A percentile compares a stretch with the other conserved stretches of the same genome.
phyloP scores from a whole-genome alignment of 2,797 vertebrate genomes.

The Dicrostonyx torquatus region DNA sequence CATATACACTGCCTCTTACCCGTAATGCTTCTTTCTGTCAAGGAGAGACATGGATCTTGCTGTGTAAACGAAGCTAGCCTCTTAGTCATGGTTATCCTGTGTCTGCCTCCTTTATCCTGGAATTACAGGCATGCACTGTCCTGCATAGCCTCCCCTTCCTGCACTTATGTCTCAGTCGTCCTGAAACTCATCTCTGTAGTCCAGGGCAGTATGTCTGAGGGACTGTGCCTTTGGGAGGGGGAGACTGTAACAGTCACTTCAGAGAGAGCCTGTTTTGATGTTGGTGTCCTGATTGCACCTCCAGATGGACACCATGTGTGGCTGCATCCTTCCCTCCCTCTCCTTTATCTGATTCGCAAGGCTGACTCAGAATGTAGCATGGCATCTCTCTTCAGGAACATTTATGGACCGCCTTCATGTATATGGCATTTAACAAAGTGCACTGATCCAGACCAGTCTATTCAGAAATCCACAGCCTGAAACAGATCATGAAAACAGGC shows the following conservation, averaged over 20 bases:
- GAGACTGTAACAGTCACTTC: slow-evolving; percentile 4
- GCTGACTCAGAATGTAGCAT: slow-evolving; percentile 21
- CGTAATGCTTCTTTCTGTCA: not conserved
- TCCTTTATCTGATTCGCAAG: slow-evolving; percentile 33
- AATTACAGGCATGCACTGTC: too few species aligned
- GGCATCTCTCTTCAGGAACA: slow-evolving; percentile 27
- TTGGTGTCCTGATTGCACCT: not conserved
- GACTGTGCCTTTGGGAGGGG: not conserved
- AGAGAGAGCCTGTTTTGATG: slow-evolving; percentile 28
- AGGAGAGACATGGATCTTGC: not conserved
- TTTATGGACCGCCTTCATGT: slow-evolving; percentile 4
- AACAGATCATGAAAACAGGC: not conserved
- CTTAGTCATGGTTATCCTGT: not conserved
- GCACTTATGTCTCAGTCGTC: not conserved
- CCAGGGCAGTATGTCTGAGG: not conserved
- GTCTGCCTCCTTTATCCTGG: not conserved
- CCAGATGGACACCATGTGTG: slow-evolving; percentile 75
- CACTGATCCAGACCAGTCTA: not conserved
- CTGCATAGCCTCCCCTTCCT: not conserved
- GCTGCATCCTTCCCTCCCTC: not conserved
- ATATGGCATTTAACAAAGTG: slow-evolving; percentile 31
- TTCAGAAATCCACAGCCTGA: slow-evolving; percentile 18
- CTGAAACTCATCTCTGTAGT: not conserved
- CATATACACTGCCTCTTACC: not conserved
- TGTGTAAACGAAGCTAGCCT: not conserved